Percentiles rank a stretch among this genome's conserved stretches.
Evolutionary conservation across 2,113 vertebrate species (phyloP).

Genomic region (Felis catus): F.catus_Fca126_mat1.0 CM031420.1:67340001-67340500

Average conservation of each 20-base stretch:
- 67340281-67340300: neutral
- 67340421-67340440: neutral
- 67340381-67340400: neutral
- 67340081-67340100: neutral
- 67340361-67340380: neutral
- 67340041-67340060: neutral
- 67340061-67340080: neutral
- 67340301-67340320: neutral
- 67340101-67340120: neutral
- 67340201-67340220: neutral
- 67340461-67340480: neutral
- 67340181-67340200: neutral
- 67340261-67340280: neutral
- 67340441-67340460: neutral
- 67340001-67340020: neutral
- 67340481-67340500: neutral
- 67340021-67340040: neutral
- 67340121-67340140: neutral
- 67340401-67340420: neutral
- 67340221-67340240: neutral
- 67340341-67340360: neutral
- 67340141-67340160: neutral
- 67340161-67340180: neutral
- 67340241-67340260: neutral
- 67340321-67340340: neutral